A percentile compares a stretch with the other conserved stretches of the same genome.
phyloP scores from a whole-genome alignment of 2,888 invertebrate genomes.

The Cheilosia variabilis region DNA sequence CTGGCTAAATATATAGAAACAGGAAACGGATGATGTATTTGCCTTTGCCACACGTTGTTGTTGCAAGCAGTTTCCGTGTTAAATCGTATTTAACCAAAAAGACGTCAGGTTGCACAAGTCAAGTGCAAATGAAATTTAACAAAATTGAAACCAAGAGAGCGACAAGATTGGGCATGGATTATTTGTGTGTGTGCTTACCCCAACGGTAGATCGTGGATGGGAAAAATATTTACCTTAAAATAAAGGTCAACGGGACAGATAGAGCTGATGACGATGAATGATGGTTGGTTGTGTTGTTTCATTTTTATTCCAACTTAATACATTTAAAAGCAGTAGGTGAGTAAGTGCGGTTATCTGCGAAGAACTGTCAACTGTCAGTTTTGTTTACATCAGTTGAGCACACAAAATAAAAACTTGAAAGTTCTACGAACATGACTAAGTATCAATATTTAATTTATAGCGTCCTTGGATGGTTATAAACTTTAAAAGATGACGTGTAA shows the following conservation, averaged over 20 bases:
- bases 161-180: constrained; percentile 23
- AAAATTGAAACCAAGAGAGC: constrained; percentile 62
- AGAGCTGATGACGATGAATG: constrained; percentile 8
- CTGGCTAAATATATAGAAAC: constrained; percentile 55
- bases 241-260: constrained; percentile 71
- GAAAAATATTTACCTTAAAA: constrained; percentile 64
- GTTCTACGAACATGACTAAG: not conserved
- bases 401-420: not conserved
- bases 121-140: constrained; percentile 73
- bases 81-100: constrained; percentile 74
- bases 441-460: constrained; percentile 24
- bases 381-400: constrained; percentile 3
- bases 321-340: constrained; percentile 9
- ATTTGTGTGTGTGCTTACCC: constrained; percentile 53
- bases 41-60: constrained; percentile 68
- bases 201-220: constrained; percentile 37
- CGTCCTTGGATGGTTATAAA: constrained; percentile 8
- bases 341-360: constrained; percentile 22
- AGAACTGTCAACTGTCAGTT: constrained; percentile 41
- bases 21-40: constrained; percentile 75
- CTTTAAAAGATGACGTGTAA: not conserved
- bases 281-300: constrained; percentile 24
- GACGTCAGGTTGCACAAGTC: constrained; percentile 75
- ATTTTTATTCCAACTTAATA: constrained; percentile 12
- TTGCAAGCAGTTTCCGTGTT: constrained; percentile 61